Evolutionary conservation across 2,113 vertebrate species (phyloP).

Genomic region (Tragelaphus imberbis): DNA sequence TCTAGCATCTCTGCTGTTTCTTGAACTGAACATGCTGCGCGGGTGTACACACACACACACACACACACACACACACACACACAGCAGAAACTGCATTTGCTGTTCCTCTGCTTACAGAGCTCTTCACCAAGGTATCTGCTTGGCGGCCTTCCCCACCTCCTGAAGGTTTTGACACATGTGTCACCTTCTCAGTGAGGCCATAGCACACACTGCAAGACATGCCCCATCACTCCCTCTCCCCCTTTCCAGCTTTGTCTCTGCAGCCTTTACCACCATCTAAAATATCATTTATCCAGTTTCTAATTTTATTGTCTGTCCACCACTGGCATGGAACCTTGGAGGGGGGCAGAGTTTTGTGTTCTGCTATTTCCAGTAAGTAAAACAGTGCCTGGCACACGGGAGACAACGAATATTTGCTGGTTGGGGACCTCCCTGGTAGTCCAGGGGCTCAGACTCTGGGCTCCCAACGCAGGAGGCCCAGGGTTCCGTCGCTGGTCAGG

Average conservation of each 20-base stretch:
- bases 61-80: too few relatives aligned
- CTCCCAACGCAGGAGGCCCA: background rate
- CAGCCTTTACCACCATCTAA: background rate
- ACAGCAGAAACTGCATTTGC: background rate
- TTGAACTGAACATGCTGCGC: too few relatives aligned
- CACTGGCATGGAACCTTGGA: background rate
- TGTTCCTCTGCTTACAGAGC: background rate
- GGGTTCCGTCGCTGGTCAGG: background rate
- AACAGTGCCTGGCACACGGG: background rate
- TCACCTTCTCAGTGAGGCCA: background rate
- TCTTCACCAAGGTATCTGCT: background rate
- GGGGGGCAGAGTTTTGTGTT: background rate
- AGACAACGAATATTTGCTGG: background rate
- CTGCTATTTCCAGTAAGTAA: background rate
- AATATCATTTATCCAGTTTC: rapidly evolving
- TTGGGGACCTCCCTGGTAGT: background rate
- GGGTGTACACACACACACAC: too few relatives aligned
- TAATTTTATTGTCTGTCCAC: background rate
- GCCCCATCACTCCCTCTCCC: background rate
- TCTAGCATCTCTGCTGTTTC: too few relatives aligned
- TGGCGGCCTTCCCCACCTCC: background rate
- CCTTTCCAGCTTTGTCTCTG: background rate
- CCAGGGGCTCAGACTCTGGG: background rate
- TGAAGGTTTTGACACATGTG: background rate
- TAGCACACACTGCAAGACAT: background rate